Percentiles rank a stretch among this genome's conserved stretches.
These are phyloP conservation scores for Eospalax fontanierii DNA, from an alignment of 2,797 vertebrate species.

Conservation along the genomic window DNA sequence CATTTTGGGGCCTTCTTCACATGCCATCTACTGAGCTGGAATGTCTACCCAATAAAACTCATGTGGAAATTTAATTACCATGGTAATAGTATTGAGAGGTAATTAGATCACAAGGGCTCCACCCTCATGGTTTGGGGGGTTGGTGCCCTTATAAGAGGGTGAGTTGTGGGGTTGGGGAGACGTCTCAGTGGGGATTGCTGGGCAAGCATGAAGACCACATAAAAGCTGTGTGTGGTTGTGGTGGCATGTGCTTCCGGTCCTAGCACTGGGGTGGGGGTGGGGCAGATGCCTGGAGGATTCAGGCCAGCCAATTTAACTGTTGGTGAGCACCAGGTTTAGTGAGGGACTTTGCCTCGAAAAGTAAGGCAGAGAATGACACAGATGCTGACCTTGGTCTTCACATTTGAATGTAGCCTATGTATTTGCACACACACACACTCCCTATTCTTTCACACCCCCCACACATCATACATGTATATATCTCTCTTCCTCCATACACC, in stretches of 20 bases:
- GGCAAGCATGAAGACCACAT: background rate
- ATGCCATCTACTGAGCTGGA: background rate
- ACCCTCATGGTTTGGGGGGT: background rate
- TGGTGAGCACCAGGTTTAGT: background rate
- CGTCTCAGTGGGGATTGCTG: background rate
- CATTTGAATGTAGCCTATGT: too few species aligned
- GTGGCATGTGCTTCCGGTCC: background rate
- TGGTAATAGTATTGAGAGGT: background rate
- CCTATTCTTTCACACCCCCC: too few species aligned
- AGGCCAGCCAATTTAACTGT: background rate
- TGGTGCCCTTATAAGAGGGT: background rate
- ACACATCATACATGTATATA: background rate
- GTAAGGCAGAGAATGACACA: background rate
- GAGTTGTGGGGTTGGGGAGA: background rate
- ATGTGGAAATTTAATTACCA: background rate
- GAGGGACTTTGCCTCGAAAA: background rate
- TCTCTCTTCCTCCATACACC: too few species aligned
- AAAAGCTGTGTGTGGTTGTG: background rate
- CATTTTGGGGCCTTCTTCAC: rapidly evolving
- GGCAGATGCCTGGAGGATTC: background rate
- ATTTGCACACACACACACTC: too few species aligned
- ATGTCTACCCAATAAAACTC: background rate
- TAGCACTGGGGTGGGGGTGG: background rate
- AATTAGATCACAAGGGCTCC: too few species aligned
- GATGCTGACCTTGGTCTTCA: background rate